phyloP scores from a whole-genome alignment of 2,888 invertebrate species.

The Lasius platythorax region DNA sequence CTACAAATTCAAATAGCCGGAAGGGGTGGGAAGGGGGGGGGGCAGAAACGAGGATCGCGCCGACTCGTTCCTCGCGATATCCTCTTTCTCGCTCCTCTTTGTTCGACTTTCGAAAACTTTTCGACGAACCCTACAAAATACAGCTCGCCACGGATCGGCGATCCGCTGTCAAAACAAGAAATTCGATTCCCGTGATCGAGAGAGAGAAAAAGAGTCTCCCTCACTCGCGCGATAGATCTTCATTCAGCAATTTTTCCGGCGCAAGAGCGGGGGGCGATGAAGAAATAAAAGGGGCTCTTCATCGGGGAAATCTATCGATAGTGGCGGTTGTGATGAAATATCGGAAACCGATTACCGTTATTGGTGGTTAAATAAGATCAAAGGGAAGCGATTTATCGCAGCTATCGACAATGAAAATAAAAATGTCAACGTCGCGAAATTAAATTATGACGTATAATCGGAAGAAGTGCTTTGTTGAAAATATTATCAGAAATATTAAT shows the following conservation, averaged over 20 bases:
- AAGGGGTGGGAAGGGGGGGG: slow-evolving; percentile 49
- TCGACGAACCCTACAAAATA: slow-evolving; percentile 55
- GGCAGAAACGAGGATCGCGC: slow-evolving; percentile 2
- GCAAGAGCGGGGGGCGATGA: slow-evolving; percentile 2
- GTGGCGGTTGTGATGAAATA: slow-evolving; percentile 61
- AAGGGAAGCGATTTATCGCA: slow-evolving; percentile 33
- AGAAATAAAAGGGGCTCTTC: slow-evolving; percentile 44
- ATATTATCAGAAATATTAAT: neutral
- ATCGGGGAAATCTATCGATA: slow-evolving; percentile 51
- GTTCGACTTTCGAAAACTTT: slow-evolving; percentile 71
- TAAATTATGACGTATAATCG: neutral
- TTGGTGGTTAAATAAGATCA: slow-evolving; percentile 44
- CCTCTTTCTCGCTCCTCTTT: slow-evolving; percentile 68
- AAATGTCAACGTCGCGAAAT: neutral
- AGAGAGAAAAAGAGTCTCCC: slow-evolving; percentile 51
- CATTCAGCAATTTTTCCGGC: slow-evolving; percentile 72
- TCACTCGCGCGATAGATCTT: slow-evolving; percentile 67
- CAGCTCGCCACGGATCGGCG: slow-evolving; percentile 80
- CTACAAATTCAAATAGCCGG: slow-evolving; percentile 80
- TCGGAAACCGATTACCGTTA: slow-evolving; percentile 56
- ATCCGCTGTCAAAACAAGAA: slow-evolving; percentile 85
- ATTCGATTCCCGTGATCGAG: slow-evolving; percentile 79
- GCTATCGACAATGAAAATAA: neutral
- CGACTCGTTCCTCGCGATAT: slow-evolving; percentile 28
- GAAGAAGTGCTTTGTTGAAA: neutral